phyloP scores from a whole-genome alignment of 2,113 vertebrate genomes.

The Gymnobelideus leadbeateri region DNA sequence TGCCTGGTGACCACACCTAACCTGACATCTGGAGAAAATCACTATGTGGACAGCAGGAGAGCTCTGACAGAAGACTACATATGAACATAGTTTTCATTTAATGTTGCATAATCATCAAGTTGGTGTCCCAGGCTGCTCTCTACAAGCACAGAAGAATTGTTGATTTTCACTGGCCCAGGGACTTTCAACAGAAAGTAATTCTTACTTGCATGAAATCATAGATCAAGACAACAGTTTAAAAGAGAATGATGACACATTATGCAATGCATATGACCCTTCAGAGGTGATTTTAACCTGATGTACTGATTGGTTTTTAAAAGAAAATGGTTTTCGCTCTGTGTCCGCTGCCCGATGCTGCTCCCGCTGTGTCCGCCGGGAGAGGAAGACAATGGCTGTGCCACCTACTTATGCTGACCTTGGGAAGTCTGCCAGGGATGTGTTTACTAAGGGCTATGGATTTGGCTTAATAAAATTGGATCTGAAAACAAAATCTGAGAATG shows the following conservation, averaged over 20 bases:
- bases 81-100: background rate
- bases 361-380: no score
- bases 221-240: background rate
- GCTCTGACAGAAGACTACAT: background rate
- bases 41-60: background rate
- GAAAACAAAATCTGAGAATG: no score
- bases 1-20: background rate
- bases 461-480: no score
- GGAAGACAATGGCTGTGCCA: no score
- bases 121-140: background rate
- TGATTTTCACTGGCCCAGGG: background rate
- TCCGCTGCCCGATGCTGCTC: no score
- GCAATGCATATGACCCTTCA: background rate
- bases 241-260: background rate
- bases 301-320: background rate
- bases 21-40: background rate
- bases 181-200: background rate
- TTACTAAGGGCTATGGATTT: no score
- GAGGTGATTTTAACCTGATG: background rate
- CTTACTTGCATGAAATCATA: background rate
- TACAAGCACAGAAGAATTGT: background rate
- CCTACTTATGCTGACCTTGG: no score
- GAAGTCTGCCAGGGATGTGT: no score
- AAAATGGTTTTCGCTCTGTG: no score
- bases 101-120: background rate